Conservation (phyloP, 2,797 vertebrate species). For the Ficedula albicollis region DNA sequence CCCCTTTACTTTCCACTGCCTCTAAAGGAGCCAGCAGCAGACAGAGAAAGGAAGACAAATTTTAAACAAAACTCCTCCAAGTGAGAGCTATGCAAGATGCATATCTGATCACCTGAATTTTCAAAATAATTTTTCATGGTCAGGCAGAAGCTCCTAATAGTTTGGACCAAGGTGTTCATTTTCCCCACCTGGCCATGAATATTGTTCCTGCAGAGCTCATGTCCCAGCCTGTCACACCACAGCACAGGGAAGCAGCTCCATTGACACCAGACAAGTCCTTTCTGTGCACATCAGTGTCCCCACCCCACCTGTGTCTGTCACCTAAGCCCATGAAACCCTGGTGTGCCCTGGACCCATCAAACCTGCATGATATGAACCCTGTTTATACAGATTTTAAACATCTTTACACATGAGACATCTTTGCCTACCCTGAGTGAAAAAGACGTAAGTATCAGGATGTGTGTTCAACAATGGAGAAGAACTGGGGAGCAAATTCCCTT, state of each 20-base stretch:
- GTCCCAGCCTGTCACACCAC: neutral
- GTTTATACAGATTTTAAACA: neutral
- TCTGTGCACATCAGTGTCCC: neutral
- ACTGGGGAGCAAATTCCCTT: neutral
- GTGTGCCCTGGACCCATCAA: neutral
- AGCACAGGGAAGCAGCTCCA: neutral
- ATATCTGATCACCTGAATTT: neutral
- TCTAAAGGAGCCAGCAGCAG: neutral
- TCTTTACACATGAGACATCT: accelerated
- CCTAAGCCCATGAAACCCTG: neutral
- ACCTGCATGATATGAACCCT: neutral
- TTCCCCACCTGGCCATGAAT: neutral
- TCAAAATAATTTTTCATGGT: neutral
- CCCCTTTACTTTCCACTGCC: neutral
- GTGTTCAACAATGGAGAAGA: neutral
- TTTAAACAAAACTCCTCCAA: neutral
- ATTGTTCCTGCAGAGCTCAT: neutral
- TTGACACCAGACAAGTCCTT: neutral
- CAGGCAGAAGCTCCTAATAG: neutral
- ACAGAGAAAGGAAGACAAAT: neutral
- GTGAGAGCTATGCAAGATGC: neutral
- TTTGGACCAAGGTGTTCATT: neutral
- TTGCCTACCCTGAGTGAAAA: neutral
- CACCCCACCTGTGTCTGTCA: neutral
- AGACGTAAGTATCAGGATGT: neutral